These are phyloP conservation scores for Drosophila kambysellisi DNA, from an alignment of 2,888 invertebrate genomes.

Conservation along the genomic window DNA sequence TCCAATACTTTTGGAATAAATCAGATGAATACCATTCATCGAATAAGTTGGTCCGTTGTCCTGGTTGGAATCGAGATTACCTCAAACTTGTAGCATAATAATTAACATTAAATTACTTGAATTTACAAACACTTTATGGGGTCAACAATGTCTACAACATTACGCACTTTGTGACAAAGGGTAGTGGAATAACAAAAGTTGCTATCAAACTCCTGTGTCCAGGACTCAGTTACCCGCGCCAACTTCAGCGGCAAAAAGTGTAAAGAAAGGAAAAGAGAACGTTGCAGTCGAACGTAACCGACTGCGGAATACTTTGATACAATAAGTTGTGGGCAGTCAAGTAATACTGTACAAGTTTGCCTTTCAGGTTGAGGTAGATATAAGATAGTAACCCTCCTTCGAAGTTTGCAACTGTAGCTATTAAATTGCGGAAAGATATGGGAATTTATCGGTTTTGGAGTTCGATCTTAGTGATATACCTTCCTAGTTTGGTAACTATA, in stretches of 20 bases:
- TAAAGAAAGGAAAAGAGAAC: neutral
- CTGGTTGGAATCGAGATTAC: neutral
- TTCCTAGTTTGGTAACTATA: too few species aligned
- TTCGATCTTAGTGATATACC: too few species aligned
- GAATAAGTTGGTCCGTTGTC: neutral
- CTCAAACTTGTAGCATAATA: neutral
- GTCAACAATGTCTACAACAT: neutral
- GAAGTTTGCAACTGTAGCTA: too few species aligned
- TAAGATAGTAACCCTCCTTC: too few species aligned
- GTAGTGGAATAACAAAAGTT: conserved; percentile 20
- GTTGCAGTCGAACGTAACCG: too few species aligned
- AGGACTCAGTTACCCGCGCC: conserved; percentile 17
- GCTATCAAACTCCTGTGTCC: conserved; percentile 7
- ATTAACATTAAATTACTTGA: neutral
- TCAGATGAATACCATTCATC: neutral
- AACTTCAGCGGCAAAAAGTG: conserved; percentile 16
- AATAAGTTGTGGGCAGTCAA: too few species aligned
- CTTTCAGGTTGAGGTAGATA: too few species aligned
- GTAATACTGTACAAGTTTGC: too few species aligned
- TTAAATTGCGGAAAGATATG: too few species aligned
- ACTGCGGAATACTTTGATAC: too few species aligned
- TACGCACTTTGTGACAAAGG: neutral
- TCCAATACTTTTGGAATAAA: neutral
- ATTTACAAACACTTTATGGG: neutral
- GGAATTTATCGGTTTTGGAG: too few species aligned